Conservation (phyloP, 2,113 vertebrate genomes). For the Aspidoscelis tigris region DNA sequence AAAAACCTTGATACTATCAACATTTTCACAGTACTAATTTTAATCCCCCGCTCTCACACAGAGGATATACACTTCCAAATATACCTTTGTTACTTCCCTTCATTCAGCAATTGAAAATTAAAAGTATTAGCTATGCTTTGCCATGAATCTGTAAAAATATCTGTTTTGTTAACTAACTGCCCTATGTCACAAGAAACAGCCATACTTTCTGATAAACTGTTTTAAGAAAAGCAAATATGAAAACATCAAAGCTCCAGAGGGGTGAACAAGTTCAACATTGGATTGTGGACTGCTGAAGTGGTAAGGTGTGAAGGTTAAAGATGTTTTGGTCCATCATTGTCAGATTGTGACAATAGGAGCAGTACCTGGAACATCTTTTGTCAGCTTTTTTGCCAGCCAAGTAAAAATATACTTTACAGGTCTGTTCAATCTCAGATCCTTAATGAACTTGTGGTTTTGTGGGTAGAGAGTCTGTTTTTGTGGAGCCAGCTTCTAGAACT, state of each 20-base stretch:
- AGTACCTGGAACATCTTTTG: neutral
- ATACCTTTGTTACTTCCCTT: no score
- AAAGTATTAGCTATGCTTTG: slow-evolving; percentile 38
- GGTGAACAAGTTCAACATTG: neutral
- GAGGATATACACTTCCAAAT: no score
- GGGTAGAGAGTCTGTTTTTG: no score
- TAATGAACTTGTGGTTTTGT: neutral
- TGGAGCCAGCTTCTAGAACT: no score
- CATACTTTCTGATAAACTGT: slow-evolving; percentile 38
- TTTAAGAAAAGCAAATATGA: slow-evolving; percentile 43
- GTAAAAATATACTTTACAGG: neutral
- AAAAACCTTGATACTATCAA: no score
- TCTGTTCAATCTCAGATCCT: no score
- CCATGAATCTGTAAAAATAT: slow-evolving; percentile 47
- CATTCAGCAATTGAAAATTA: slow-evolving; percentile 48
- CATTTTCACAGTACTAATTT: no score
- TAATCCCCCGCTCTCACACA: no score
- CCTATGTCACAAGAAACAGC: slow-evolving; percentile 39
- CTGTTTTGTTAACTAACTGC: slow-evolving; percentile 14
- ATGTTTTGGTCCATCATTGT: neutral
- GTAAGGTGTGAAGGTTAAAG: no score
- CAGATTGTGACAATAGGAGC: no score
- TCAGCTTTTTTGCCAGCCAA: neutral
- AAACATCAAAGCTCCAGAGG: slow-evolving; percentile 56
- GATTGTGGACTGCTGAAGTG: no score